Conservation (phyloP, 2,888 invertebrate genomes). For the Pecten maximus region DNA sequence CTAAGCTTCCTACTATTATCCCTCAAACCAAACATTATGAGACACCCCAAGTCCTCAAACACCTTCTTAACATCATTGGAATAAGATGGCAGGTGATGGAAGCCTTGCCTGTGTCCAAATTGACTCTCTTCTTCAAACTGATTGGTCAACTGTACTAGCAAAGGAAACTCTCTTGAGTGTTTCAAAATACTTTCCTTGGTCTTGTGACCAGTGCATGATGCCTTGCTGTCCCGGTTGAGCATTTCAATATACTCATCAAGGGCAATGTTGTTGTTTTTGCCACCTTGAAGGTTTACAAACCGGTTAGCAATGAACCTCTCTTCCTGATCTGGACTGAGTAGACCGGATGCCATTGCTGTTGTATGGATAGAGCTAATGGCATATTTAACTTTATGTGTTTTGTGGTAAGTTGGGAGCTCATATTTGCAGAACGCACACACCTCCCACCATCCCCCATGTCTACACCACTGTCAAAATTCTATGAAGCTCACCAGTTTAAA, state of each 20-base stretch:
- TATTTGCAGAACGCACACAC: slow-evolving; percentile 48
- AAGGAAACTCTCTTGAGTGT: too few species aligned
- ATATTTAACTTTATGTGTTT: slow-evolving; percentile 53
- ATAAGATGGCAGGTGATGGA: slow-evolving; percentile 47
- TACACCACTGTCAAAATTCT: slow-evolving; percentile 48
- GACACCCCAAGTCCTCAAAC: slow-evolving; percentile 38
- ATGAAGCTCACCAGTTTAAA: slow-evolving; percentile 46
- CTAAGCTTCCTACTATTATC: neutral
- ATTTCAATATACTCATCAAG: slow-evolving; percentile 50
- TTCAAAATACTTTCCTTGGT: too few species aligned
- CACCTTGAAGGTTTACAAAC: slow-evolving; percentile 44
- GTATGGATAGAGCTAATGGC: too few species aligned
- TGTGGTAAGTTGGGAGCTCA: slow-evolving; percentile 50
- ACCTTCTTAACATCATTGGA: slow-evolving; percentile 45
- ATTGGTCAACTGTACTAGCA: too few species aligned
- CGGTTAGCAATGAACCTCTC: slow-evolving; percentile 44
- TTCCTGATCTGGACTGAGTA: slow-evolving; percentile 42
- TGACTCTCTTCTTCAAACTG: slow-evolving; percentile 27
- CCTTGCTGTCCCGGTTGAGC: too few species aligned
- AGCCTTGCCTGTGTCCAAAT: slow-evolving; percentile 40
- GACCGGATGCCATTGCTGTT: too few species aligned
- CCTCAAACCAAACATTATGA: neutral
- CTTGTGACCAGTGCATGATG: too few species aligned
- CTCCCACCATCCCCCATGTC: slow-evolving; percentile 48
- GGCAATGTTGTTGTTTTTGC: slow-evolving; percentile 48